phyloP scores from a whole-genome alignment of 2,797 vertebrate species.

The Aphelocoma californica region DNA sequence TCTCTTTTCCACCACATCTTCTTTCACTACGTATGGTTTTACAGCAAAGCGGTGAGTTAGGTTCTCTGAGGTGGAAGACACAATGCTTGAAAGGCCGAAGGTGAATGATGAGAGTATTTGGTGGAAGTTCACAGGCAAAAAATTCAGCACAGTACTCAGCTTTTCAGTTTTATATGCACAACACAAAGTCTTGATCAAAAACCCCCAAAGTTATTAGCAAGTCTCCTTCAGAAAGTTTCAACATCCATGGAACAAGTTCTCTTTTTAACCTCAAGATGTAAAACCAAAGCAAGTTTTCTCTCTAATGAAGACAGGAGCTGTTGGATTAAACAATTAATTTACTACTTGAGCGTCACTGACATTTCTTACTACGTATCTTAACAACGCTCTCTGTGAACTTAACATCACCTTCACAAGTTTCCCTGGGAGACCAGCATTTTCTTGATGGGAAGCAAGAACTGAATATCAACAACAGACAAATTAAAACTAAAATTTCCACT shows the following conservation, averaged over 20 bases:
- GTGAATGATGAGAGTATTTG: not conserved
- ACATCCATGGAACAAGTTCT: not conserved
- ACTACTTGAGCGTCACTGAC: conserved; percentile 11
- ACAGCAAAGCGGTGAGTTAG: not conserved
- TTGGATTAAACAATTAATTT: conserved; percentile 42
- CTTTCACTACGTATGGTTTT: not conserved
- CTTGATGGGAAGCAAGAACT: not conserved
- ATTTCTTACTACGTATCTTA: not conserved
- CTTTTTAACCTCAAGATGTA: conserved; percentile 6
- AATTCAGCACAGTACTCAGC: not conserved
- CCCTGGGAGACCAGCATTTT: not conserved
- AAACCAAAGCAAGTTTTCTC: conserved; percentile 1
- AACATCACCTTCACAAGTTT: not conserved
- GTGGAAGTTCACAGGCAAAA: not conserved
- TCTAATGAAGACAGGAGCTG: not conserved
- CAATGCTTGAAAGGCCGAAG: not conserved
- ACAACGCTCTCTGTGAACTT: conserved; percentile 19
- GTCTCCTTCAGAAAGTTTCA: not conserved
- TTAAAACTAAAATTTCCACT: not conserved
- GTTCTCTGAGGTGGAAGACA: not conserved
- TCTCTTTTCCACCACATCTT: not conserved
- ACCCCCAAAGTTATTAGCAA: not conserved
- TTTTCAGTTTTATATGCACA: not conserved
- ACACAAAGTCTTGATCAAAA: not conserved
- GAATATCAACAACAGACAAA: not conserved